Evolutionary conservation across 2,797 vertebrate species (phyloP).

Genomic region (Microctenopoma lineatum): DNA sequence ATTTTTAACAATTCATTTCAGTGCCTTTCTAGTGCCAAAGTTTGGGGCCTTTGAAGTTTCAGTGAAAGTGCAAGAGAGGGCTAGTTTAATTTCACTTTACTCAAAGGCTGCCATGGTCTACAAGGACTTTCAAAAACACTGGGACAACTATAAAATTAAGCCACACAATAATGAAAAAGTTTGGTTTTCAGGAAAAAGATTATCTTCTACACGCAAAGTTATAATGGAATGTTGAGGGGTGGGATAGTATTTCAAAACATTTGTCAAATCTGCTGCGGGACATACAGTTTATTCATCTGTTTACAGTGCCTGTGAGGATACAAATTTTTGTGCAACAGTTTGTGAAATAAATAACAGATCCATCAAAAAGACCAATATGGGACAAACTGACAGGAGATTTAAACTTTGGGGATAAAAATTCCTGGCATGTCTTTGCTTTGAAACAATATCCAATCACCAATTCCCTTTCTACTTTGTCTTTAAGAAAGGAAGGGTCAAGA

Average conservation of each 20-base stretch:
- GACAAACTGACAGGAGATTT: conserved; percentile 37
- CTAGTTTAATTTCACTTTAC: conserved; percentile 59
- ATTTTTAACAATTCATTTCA: conserved; percentile 69
- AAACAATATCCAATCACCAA: conserved; percentile 45
- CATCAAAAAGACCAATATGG: conserved; percentile 12
- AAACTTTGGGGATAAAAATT: conserved; percentile 27
- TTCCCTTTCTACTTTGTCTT: conserved; percentile 27
- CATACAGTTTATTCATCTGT: conserved; percentile 27
- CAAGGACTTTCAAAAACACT: conserved; percentile 44
- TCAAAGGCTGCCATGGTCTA: conserved; percentile 52
- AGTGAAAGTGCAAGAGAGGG: conserved; percentile 54
- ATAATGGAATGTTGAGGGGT: conserved; percentile 8
- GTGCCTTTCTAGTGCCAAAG: conserved; percentile 55
- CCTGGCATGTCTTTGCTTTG: conserved; percentile 31
- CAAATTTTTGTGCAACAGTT: background rate
- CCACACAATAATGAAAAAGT: conserved; percentile 42
- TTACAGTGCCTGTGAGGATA: conserved; percentile 26
- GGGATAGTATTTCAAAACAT: conserved; percentile 49
- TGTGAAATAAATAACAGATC: conserved; percentile 46
- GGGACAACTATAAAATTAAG: conserved; percentile 59
- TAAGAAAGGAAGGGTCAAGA: conserved; percentile 24
- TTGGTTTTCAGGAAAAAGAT: background rate
- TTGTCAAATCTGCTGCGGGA: conserved; percentile 42
- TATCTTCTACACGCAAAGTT: conserved; percentile 23
- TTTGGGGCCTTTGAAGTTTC: conserved; percentile 63